Conservation (phyloP, 2,888 invertebrate species). For the Vannuccia rotundouncinata region DNA sequence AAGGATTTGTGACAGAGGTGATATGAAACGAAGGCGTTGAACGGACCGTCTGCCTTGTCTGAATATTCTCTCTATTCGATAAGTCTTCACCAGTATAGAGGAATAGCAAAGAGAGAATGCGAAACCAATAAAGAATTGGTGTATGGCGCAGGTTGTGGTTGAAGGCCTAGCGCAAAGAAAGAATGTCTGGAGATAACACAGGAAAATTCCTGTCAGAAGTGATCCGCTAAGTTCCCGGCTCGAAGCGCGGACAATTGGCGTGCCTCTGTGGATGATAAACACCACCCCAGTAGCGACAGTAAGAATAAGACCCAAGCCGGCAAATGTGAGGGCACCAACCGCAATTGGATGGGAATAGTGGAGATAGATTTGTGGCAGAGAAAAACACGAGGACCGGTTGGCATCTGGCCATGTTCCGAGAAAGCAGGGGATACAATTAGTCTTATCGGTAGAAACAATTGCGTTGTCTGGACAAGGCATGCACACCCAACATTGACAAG, state of each 20-base stretch:
- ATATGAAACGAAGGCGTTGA: constrained; percentile 57
- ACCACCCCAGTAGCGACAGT: constrained; percentile 52
- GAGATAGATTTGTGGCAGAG: constrained; percentile 61
- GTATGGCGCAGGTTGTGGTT: constrained; percentile 52
- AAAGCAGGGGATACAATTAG: constrained; percentile 78
- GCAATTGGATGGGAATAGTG: constrained; percentile 72
- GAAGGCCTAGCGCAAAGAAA: constrained; percentile 54
- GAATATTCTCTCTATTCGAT: constrained; percentile 56
- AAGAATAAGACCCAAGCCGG: constrained; percentile 54
- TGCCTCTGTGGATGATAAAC: constrained; percentile 53
- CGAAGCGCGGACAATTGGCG: constrained; percentile 58
- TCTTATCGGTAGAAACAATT: constrained; percentile 58
- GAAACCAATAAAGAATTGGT: constrained; percentile 55
- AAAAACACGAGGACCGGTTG: constrained; percentile 61
- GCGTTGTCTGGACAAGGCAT: constrained; percentile 75
- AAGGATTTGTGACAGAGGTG: constrained; percentile 57
- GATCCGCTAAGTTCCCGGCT: constrained; percentile 58
- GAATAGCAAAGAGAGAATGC: constrained; percentile 57
- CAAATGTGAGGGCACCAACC: constrained; percentile 75
- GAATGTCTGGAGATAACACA: constrained; percentile 56
- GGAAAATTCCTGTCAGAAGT: constrained; percentile 52
- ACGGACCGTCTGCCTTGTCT: constrained; percentile 56
- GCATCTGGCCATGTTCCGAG: constrained; percentile 72
- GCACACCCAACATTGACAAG: constrained; percentile 50
- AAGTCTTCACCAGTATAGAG: constrained; percentile 57